Conservation (phyloP, 2,797 vertebrate genomes). For the Myotis findleyi region DNA sequence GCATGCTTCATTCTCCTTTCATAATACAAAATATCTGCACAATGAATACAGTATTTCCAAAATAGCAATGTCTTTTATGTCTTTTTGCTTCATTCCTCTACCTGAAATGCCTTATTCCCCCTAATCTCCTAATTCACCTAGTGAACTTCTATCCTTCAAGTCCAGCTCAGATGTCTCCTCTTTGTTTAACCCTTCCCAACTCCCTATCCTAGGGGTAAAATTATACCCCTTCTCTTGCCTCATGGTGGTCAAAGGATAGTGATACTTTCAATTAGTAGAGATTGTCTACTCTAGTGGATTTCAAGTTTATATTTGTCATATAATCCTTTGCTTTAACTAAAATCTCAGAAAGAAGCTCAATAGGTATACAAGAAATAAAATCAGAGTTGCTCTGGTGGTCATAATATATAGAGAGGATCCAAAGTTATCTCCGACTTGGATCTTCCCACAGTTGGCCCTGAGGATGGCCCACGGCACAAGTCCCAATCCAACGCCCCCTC, state of each 20-base stretch:
- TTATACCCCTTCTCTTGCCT: background rate
- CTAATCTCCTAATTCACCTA: background rate
- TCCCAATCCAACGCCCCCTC: background rate
- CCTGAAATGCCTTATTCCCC: background rate
- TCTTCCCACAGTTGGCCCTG: background rate
- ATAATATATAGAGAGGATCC: conserved; percentile 11
- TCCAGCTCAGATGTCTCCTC: background rate
- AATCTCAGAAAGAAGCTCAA: conserved; percentile 32
- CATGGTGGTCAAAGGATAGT: background rate
- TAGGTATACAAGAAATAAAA: conserved; percentile 35
- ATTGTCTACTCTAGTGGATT: background rate
- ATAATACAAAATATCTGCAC: background rate
- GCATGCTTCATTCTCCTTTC: background rate
- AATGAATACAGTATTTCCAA: conserved; percentile 16
- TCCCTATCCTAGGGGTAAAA: conserved; percentile 11
- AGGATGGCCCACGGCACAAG: background rate
- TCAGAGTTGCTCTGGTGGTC: background rate
- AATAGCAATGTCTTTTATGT: background rate
- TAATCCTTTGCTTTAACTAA: conserved; percentile 50
- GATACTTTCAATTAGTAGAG: background rate
- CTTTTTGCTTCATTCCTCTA: conserved; percentile 12
- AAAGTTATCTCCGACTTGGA: background rate
- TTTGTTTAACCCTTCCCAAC: conserved; percentile 5
- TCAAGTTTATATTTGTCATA: conserved; percentile 20
- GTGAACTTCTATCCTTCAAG: background rate